phyloP scores from a whole-genome alignment of 2,888 invertebrate genomes.

The Graphium colonna region DNA sequence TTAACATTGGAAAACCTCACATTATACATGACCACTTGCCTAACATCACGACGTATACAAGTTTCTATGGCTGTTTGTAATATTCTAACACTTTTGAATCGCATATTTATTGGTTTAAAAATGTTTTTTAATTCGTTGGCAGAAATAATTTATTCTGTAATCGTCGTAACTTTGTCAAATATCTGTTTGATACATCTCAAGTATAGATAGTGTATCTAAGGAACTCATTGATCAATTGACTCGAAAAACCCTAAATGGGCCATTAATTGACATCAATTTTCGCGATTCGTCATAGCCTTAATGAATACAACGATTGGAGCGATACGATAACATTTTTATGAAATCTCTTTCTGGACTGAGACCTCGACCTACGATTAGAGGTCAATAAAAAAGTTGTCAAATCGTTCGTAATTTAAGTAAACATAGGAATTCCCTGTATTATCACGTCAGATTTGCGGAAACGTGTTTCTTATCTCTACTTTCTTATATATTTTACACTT shows the following conservation, averaged over 20 bases:
- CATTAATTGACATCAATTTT: slow-evolving; percentile 17
- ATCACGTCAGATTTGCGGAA: too few relatives aligned
- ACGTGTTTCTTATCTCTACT: too few relatives aligned
- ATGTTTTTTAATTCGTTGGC: too few relatives aligned
- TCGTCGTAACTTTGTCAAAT: neutral
- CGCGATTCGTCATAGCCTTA: slow-evolving; percentile 10
- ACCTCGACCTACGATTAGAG: neutral
- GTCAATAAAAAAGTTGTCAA: neutral
- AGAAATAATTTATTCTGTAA: too few relatives aligned
- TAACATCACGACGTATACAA: too few relatives aligned
- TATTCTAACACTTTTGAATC: too few relatives aligned
- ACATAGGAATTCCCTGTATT: too few relatives aligned
- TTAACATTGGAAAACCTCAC: too few relatives aligned
- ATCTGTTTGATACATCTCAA: neutral
- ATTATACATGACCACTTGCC: too few relatives aligned
- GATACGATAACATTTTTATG: neutral
- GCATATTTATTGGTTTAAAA: too few relatives aligned
- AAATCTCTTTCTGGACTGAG: neutral
- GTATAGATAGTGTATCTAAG: slow-evolving; percentile 10
- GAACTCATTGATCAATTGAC: slow-evolving; percentile 37
- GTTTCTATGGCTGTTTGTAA: too few relatives aligned
- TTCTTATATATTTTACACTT: too few relatives aligned
- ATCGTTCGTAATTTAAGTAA: neutral
- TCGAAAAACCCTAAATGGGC: slow-evolving; percentile 30
- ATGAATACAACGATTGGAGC: neutral